These are phyloP conservation scores for Ondatra zibethicus DNA, from an alignment of 2,113 vertebrate genomes.

Conservation along the genomic window DNA sequence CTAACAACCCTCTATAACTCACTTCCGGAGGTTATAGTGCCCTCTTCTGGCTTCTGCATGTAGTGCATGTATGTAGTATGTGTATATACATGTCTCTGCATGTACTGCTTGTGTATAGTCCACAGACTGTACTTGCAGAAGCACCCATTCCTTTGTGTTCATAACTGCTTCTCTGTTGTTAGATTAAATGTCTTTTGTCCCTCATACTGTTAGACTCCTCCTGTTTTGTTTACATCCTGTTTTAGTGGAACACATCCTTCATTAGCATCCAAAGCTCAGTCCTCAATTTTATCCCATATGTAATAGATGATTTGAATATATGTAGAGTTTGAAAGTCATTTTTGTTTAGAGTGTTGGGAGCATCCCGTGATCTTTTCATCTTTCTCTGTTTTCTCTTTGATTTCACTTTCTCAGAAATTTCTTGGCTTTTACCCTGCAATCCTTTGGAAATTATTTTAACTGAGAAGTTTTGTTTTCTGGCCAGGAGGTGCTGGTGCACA, in stretches of 20 bases:
- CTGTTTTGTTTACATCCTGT: background rate
- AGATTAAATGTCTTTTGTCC: background rate
- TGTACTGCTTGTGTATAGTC: background rate
- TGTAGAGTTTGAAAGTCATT: background rate
- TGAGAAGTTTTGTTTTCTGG: background rate
- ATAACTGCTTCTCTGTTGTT: background rate
- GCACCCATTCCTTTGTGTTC: background rate
- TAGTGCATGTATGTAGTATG: too few relatives aligned
- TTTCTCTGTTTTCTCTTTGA: background rate
- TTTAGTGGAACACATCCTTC: background rate
- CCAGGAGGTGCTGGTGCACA: too few relatives aligned
- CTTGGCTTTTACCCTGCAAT: background rate
- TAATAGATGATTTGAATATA: background rate
- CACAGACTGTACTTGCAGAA: too few relatives aligned
- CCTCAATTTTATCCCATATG: background rate
- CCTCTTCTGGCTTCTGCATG: background rate
- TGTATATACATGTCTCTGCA: too few relatives aligned
- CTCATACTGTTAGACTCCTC: background rate
- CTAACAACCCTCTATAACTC: background rate
- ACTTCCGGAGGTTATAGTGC: background rate
- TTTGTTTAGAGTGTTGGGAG: background rate
- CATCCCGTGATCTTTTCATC: background rate
- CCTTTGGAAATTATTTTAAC: background rate
- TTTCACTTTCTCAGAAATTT: background rate
- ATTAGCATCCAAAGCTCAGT: background rate